These are phyloP conservation scores for Yponomeuta malinellus DNA, from an alignment of 2,888 invertebrate species.

Conservation along the genomic window DNA sequence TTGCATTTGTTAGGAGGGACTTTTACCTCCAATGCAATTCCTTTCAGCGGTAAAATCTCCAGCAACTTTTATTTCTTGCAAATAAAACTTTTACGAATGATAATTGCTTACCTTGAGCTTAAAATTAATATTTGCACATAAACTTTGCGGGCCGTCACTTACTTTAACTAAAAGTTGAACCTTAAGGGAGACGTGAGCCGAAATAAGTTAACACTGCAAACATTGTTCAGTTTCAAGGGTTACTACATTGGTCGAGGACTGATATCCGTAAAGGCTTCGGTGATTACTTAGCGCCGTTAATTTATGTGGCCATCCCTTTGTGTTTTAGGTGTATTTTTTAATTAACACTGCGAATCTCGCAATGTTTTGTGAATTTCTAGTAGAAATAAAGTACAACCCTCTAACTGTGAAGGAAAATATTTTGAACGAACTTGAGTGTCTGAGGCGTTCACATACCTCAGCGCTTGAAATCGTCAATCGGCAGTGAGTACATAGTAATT, in stretches of 20 bases:
- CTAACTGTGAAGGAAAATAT: too few species aligned
- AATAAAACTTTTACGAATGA: neutral
- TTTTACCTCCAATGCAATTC: conserved; percentile 23
- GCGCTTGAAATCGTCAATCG: too few species aligned
- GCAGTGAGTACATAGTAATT: too few species aligned
- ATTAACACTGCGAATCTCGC: too few species aligned
- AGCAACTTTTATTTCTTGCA: neutral
- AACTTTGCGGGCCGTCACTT: conserved; percentile 37
- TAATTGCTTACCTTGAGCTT: neutral
- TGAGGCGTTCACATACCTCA: too few species aligned
- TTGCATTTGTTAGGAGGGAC: conserved; percentile 30
- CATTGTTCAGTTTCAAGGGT: conserved; percentile 37
- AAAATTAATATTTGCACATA: conserved; percentile 22
- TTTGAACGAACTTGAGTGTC: too few species aligned
- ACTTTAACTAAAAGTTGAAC: conserved; percentile 33
- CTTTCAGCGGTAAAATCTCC: neutral
- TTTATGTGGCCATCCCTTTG: neutral
- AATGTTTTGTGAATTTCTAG: too few species aligned
- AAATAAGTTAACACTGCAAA: conserved; percentile 52
- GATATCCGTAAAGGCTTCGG: conserved; percentile 17
- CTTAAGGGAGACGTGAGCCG: conserved; percentile 29
- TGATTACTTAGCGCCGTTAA: neutral
- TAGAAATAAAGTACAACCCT: too few species aligned
- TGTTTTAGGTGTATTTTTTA: neutral
- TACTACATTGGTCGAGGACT: conserved; percentile 24